Conservation (phyloP, 2,113 vertebrate genomes). For the Gnathonemus longibarbis region DNA sequence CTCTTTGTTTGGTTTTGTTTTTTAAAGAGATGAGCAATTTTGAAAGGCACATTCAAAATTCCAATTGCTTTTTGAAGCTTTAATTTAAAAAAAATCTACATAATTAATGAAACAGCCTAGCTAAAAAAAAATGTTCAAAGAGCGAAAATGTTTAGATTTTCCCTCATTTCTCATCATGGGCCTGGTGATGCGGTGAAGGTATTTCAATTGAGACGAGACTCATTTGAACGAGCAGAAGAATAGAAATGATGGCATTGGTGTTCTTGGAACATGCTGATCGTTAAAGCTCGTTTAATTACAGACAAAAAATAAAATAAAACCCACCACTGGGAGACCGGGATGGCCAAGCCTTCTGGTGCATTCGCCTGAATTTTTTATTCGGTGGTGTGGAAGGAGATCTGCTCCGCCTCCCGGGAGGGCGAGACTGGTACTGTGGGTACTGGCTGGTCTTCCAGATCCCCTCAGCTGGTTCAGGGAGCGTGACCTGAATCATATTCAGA, state of each 20-base stretch:
- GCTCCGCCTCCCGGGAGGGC: neutral
- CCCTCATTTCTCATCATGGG: neutral
- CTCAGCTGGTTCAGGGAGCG: neutral
- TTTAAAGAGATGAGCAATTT: slow-evolving; percentile 2
- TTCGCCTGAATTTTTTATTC: neutral
- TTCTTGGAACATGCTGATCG: neutral
- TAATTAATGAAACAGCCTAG: slow-evolving; percentile 15
- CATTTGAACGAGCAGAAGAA: neutral
- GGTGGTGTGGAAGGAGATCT: neutral
- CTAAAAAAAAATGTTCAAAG: slow-evolving; percentile 1
- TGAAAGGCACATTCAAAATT: slow-evolving; percentile 12
- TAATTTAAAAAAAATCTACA: slow-evolving; percentile 13
- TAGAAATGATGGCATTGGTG: neutral
- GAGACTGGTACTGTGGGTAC: neutral
- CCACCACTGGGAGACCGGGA: neutral
- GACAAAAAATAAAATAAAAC: neutral
- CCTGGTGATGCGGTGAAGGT: neutral
- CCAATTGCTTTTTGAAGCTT: slow-evolving; percentile 13
- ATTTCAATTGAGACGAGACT: neutral
- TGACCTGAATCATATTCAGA: neutral
- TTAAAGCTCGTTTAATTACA: slow-evolving; percentile 8
- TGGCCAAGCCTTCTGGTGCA: neutral
- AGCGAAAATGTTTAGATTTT: slow-evolving; percentile 6
- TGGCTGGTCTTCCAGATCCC: neutral
- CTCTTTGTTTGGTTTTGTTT: neutral